phyloP scores from a whole-genome alignment of 2,113 vertebrate species.

The Passer montanus region DNA sequence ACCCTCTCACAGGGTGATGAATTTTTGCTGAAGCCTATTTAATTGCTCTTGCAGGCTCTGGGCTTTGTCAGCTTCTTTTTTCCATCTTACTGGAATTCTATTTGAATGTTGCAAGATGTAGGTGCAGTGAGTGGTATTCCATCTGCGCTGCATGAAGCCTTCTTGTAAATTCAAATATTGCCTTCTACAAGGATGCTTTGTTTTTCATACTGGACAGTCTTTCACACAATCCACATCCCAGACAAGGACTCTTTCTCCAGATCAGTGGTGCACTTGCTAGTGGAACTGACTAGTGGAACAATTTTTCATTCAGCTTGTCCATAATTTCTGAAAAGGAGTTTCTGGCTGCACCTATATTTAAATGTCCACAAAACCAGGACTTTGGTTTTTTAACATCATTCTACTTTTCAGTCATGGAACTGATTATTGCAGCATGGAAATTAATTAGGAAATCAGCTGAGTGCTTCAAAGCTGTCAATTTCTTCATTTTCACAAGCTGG shows the following conservation, averaged over 20 bases:
- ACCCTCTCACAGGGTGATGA: neutral
- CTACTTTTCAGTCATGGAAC: neutral
- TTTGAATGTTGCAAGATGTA: neutral
- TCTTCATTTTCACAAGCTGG: neutral
- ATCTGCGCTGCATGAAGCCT: neutral
- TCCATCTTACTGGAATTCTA: neutral
- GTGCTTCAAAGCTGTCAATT: neutral
- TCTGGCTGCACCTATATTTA: neutral
- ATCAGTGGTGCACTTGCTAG: neutral
- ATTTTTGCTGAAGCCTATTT: neutral
- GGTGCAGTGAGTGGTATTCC: neutral
- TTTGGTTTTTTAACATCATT: neutral
- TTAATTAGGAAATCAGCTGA: too few relatives aligned
- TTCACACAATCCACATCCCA: neutral
- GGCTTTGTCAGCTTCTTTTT: neutral
- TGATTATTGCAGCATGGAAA: too few relatives aligned
- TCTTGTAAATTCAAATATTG: neutral
- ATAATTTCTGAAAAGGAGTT: neutral
- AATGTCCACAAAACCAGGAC: neutral
- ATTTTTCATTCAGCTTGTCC: neutral
- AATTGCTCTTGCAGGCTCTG: neutral
- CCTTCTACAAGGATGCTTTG: neutral
- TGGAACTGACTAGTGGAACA: neutral
- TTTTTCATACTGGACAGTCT: neutral
- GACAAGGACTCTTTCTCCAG: neutral